A percentile compares a stretch with the other conserved stretches of the same genome.
Evolutionary conservation across 2,888 invertebrate species (phyloP).

Genomic region (Linyphia triangularis): DNA sequence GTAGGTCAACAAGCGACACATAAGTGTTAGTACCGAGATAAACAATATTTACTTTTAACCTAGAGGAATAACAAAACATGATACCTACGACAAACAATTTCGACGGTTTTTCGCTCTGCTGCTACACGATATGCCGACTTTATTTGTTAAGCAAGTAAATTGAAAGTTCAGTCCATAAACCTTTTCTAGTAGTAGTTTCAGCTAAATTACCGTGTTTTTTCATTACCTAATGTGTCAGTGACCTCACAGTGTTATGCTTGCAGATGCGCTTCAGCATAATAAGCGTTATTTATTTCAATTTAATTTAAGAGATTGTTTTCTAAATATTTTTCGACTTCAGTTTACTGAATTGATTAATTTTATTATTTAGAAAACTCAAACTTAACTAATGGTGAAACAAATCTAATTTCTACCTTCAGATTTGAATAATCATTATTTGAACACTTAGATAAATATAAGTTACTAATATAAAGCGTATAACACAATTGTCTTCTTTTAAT

Average conservation of each 20-base stretch:
- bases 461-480: no score
- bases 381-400: no score
- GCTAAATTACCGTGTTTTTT: background rate
- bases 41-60: conserved; percentile 36
- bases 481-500: no score
- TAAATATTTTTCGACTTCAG: no score
- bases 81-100: conserved; percentile 17
- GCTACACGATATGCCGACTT: background rate
- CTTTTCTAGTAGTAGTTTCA: background rate
- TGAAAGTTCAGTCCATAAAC: conserved; percentile 1
- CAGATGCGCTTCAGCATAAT: no score
- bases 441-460: no score
- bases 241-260: background rate
- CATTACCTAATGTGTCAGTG: background rate
- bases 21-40: conserved; percentile 21
- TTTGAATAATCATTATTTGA: no score
- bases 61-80: conserved; percentile 9
- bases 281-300: no score
- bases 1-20: conserved; percentile 43
- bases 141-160: conserved; percentile 36
- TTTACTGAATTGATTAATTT: no score
- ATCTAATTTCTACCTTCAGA: no score
- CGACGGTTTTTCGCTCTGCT: conserved; percentile 4
- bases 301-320: no score
- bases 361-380: no score